These are phyloP conservation scores for Gryllus longicercus DNA, from an alignment of 2,888 invertebrate genomes.

Conservation along the genomic window DNA sequence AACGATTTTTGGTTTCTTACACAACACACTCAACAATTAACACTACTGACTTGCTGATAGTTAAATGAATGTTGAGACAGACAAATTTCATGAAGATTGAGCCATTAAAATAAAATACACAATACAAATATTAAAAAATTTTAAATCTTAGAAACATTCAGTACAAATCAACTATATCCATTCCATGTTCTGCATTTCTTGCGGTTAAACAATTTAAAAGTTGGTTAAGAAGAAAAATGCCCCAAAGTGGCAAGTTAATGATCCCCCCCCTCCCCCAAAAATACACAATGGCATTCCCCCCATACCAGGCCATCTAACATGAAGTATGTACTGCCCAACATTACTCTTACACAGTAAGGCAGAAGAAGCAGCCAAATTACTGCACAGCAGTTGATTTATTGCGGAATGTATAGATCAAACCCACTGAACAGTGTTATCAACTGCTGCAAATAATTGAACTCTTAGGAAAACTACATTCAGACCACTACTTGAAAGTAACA, in stretches of 20 bases:
- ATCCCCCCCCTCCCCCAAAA: not conserved
- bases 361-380: slow-evolving; percentile 17
- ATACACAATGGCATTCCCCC: not conserved
- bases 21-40: slow-evolving; percentile 24
- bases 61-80: slow-evolving; percentile 21
- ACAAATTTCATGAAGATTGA: slow-evolving; percentile 18
- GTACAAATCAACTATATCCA: no score
- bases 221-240: no score
- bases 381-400: not conserved
- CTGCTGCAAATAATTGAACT: slow-evolving; percentile 10
- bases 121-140: slow-evolving; percentile 5
- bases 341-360: slow-evolving; percentile 1
- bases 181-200: no score
- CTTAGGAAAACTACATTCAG: not conserved
- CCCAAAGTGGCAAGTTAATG: no score
- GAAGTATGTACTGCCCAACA: not conserved
- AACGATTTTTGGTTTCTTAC: slow-evolving; percentile 20
- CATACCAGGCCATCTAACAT: not conserved
- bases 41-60: slow-evolving; percentile 21
- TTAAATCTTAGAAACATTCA: not conserved
- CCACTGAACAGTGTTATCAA: slow-evolving; percentile 1
- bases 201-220: no score
- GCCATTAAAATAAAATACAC: not conserved
- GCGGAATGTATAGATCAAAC: not conserved
- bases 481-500: slow-evolving; percentile 7